phyloP scores from a whole-genome alignment of 2,888 invertebrate species.

The Drosophila ustulata region DNA sequence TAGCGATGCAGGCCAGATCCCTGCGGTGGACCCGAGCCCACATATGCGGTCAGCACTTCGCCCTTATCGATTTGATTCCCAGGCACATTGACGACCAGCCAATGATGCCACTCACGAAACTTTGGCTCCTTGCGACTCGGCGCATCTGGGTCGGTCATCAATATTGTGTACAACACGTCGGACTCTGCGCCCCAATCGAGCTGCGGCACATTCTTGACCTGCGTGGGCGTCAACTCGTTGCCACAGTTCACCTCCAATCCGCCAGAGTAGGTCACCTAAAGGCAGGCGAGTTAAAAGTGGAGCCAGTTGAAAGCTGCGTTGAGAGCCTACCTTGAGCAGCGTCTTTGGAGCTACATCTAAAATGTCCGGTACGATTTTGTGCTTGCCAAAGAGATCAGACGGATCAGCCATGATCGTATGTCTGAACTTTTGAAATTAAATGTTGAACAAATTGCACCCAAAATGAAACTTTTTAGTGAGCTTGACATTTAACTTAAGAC shows the following conservation, averaged over 20 bases:
- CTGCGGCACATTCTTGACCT: conserved; percentile 83
- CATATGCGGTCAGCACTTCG: conserved; percentile 91
- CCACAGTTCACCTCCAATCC: conserved; percentile 87
- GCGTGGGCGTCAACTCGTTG: conserved; percentile 90
- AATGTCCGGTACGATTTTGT: conserved; percentile 56
- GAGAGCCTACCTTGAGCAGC: conserved; percentile 54
- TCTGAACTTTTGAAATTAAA: no score
- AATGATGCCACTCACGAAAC: conserved; percentile 95
- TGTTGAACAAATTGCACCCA: conserved; percentile 1
- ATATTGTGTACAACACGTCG: conserved; percentile 78
- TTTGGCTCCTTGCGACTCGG: conserved; percentile 92
- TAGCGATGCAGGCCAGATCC: conserved; percentile 92
- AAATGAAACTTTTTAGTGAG: background rate
- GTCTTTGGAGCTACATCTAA: conserved; percentile 37
- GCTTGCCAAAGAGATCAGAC: conserved; percentile 35
- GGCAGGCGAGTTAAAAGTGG: background rate
- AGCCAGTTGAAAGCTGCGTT: background rate
- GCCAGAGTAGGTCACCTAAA: conserved; percentile 67
- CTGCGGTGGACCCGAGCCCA: conserved; percentile 94
- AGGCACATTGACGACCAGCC: conserved; percentile 96
- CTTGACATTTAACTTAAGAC: conserved; percentile 5
- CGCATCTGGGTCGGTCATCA: conserved; percentile 93
- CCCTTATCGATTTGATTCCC: conserved; percentile 90
- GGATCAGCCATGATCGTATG: conserved; percentile 26
- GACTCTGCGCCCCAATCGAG: conserved; percentile 80